Evolutionary conservation across 2,797 vertebrate species (phyloP).

Genomic region (Heliangelus exortis): DNA sequence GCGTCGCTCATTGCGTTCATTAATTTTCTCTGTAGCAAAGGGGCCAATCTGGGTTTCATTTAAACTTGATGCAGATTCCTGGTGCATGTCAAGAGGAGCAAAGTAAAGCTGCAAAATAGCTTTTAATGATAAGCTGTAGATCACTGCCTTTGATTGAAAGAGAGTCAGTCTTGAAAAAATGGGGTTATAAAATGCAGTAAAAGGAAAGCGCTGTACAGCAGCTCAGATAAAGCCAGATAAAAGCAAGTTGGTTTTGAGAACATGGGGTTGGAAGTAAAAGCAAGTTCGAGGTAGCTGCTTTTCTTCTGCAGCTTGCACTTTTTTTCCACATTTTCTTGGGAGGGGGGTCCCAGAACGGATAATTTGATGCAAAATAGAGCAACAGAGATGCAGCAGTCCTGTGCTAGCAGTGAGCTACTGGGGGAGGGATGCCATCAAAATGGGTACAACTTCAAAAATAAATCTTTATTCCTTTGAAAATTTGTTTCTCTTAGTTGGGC

Average conservation of each 20-base stretch:
- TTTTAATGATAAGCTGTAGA: conserved; percentile 2
- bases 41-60: background rate
- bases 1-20: background rate
- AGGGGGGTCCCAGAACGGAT: fast-evolving
- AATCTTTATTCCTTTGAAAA: background rate
- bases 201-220: background rate
- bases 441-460: background rate
- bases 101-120: background rate
- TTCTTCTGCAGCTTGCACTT: background rate
- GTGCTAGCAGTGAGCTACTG: background rate
- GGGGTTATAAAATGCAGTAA: conserved; percentile 1
- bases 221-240: background rate
- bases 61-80: conserved; percentile 6
- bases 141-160: background rate
- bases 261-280: background rate
- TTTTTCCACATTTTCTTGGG: background rate
- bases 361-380: background rate
- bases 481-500: background rate
- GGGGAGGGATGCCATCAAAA: background rate
- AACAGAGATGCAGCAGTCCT: background rate
- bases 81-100: background rate
- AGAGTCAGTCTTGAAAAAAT: conserved; percentile 9
- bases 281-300: background rate
- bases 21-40: background rate
- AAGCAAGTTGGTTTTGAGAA: background rate